phyloP scores from a whole-genome alignment of 2,113 vertebrate genomes.

The Ariopsis seemanni region DNA sequence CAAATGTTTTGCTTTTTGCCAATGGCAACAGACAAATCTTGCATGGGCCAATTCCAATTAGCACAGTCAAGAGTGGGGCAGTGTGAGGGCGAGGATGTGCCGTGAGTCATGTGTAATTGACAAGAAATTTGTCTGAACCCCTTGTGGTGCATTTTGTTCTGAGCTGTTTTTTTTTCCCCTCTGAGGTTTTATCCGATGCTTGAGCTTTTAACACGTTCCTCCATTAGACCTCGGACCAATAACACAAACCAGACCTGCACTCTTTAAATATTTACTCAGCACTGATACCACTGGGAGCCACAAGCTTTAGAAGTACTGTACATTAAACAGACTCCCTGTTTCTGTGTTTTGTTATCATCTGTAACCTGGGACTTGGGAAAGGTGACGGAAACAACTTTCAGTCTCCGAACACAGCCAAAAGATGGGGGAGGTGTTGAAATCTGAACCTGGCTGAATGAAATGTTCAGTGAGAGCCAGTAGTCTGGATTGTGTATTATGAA shows the following conservation, averaged over 20 bases:
- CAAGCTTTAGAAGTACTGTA: slow-evolving; percentile 42
- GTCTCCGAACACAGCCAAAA: slow-evolving; percentile 21
- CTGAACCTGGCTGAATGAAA: background rate
- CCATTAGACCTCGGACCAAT: slow-evolving; percentile 16
- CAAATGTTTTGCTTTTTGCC: slow-evolving; percentile 22
- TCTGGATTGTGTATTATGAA: background rate
- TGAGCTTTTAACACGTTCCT: slow-evolving; percentile 22
- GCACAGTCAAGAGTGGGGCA: background rate
- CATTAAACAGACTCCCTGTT: slow-evolving; percentile 46
- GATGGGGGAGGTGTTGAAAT: slow-evolving; percentile 2
- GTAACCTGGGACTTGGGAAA: background rate
- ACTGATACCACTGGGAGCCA: slow-evolving; percentile 34
- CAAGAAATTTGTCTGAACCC: slow-evolving; percentile 16
- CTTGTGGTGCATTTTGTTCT: background rate
- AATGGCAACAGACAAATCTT: slow-evolving; percentile 21
- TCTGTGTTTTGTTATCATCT: background rate
- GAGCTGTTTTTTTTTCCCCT: background rate
- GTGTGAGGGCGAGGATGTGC: slow-evolving; percentile 10
- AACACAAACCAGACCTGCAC: slow-evolving; percentile 52
- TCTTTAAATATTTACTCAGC: slow-evolving; percentile 58
- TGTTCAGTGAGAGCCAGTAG: background rate
- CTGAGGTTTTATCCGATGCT: slow-evolving; percentile 2
- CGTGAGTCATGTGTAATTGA: slow-evolving; percentile 24
- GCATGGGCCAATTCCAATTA: background rate
- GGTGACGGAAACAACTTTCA: slow-evolving; percentile 26